A percentile compares a stretch with the other conserved stretches of the same genome.
phyloP scores from a whole-genome alignment of 2,113 vertebrate species.

The Emydura subglobosa region DNA sequence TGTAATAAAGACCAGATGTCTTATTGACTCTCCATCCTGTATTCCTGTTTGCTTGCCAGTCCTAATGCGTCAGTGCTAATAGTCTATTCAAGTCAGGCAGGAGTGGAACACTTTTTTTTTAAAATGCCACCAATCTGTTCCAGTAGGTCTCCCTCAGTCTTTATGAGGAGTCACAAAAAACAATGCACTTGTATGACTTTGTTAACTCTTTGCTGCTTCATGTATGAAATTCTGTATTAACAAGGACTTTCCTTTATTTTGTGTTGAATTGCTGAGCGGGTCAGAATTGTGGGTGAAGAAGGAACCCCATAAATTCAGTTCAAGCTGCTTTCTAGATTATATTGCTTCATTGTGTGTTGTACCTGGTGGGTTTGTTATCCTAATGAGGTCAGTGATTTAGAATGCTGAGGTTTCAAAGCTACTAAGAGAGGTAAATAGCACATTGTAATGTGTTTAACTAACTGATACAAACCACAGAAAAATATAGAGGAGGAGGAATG shows the following conservation, averaged over 20 bases:
- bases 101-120: not conserved
- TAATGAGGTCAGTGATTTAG: not conserved
- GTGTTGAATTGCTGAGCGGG: rapidly evolving
- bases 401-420: not conserved
- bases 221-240: not conserved
- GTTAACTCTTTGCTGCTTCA: rapidly evolving
- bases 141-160: not conserved
- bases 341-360: not conserved
- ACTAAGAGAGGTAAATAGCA: not conserved
- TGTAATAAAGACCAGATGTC: conserved; percentile 56
- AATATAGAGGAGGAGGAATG: rapidly evolving
- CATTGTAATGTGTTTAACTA: rapidly evolving
- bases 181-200: rapidly evolving
- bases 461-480: rapidly evolving
- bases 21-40: not conserved
- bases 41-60: not conserved
- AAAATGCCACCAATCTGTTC: not conserved
- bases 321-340: not conserved
- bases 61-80: not conserved
- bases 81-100: conserved; percentile 44
- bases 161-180: not conserved
- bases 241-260: not conserved
- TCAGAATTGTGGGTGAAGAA: conserved; percentile 37
- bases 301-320: not conserved
- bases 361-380: not conserved